phyloP scores from a whole-genome alignment of 2,113 vertebrate species.

The Orycteropus afer region DNA sequence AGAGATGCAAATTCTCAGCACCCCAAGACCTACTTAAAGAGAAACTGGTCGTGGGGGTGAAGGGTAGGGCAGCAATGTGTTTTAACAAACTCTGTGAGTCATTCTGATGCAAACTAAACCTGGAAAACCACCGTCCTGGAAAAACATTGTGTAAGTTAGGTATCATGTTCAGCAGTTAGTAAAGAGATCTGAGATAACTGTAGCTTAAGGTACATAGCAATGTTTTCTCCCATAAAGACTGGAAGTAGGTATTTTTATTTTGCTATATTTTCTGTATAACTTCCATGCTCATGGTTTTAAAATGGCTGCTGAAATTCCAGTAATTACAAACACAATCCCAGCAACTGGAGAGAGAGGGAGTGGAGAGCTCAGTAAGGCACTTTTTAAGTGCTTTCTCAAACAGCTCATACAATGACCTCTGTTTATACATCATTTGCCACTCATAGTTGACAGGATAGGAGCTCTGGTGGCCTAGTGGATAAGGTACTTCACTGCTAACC shows the following conservation, averaged over 20 bases:
- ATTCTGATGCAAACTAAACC: background rate
- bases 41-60: background rate
- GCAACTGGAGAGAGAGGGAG: background rate
- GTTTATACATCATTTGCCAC: background rate
- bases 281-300: background rate
- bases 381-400: background rate
- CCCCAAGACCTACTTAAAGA: background rate
- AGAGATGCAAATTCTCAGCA: background rate
- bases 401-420: background rate
- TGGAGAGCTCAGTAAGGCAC: background rate
- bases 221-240: background rate
- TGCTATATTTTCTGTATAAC: background rate
- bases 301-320: background rate
- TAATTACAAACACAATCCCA: constrained; percentile 1
- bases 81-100: background rate
- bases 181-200: background rate
- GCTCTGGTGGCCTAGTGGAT: too few species aligned
- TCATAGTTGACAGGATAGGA: too few species aligned
- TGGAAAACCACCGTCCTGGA: constrained; percentile 20
- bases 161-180: background rate
- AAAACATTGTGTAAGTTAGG: background rate
- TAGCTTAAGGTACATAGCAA: background rate
- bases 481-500: too few species aligned
- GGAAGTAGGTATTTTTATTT: background rate
- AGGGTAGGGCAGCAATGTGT: background rate